A percentile compares a stretch with the other conserved stretches of the same genome.
These are phyloP conservation scores for Melopsittacus undulatus DNA, from an alignment of 2,797 vertebrate genomes.

Conservation along the genomic window DNA sequence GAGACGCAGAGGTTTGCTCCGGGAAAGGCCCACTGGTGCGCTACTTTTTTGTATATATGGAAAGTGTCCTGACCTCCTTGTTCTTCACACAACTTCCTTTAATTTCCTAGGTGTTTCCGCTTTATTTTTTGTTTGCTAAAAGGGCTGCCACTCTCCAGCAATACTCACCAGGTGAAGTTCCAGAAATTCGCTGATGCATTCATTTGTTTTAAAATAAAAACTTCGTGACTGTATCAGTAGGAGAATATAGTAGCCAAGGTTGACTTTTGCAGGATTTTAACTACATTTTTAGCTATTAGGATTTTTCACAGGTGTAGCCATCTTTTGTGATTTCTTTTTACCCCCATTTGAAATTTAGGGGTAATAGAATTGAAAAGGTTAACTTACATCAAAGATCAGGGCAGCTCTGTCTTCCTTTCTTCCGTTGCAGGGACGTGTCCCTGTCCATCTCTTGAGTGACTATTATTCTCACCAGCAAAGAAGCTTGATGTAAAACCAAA, in stretches of 20 bases:
- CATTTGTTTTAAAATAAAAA: background rate
- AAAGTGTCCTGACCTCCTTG: accelerated
- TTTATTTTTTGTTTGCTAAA: background rate
- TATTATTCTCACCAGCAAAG: no score
- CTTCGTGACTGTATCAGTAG: accelerated
- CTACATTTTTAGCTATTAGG: background rate
- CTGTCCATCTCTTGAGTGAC: accelerated
- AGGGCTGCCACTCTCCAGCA: background rate
- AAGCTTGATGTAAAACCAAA: background rate
- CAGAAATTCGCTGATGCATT: background rate
- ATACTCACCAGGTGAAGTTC: background rate
- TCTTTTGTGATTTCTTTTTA: background rate
- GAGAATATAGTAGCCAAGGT: background rate
- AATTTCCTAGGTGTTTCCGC: accelerated
- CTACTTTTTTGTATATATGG: background rate
- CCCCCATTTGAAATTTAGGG: accelerated
- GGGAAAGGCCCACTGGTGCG: background rate
- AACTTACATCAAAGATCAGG: background rate
- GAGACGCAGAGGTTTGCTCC: background rate
- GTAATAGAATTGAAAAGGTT: accelerated
- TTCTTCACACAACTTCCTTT: background rate
- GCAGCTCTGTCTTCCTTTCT: background rate
- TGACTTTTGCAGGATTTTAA: background rate
- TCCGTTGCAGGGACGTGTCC: accelerated
- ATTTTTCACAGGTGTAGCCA: accelerated